Percentiles rank a stretch among this genome's conserved stretches.
Conservation (phyloP, 2,113 vertebrate species). For the Turnix velox region DNA sequence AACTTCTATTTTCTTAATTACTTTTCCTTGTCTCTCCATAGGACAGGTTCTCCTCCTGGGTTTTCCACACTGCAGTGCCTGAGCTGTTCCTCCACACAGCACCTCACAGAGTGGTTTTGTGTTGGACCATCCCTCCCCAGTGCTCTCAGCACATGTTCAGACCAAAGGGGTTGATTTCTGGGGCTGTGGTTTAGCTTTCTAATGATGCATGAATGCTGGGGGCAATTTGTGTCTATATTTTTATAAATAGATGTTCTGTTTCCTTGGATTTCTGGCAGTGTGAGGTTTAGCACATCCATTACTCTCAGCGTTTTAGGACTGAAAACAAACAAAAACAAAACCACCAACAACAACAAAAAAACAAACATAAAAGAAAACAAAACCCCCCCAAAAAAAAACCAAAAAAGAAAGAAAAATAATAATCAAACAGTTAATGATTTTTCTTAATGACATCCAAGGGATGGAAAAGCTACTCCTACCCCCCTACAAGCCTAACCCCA, state of each 20-base stretch:
- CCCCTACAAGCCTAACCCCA: too few relatives aligned
- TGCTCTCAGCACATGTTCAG: neutral
- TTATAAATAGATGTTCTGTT: neutral
- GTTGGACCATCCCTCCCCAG: fast-evolving
- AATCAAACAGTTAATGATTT: neutral
- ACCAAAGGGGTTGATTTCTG: neutral
- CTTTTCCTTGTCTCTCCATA: fast-evolving
- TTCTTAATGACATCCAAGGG: neutral
- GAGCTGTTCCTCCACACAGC: neutral
- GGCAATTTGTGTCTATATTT: neutral
- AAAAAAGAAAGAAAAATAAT: neutral
- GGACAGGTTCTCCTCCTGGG: neutral
- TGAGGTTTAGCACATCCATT: neutral
- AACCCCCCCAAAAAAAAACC: too few relatives aligned
- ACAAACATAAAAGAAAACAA: too few relatives aligned
- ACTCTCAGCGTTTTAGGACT: neutral
- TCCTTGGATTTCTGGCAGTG: neutral
- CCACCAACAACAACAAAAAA: too few relatives aligned
- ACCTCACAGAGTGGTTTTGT: neutral
- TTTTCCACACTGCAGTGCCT: neutral
- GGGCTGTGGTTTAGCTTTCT: neutral
- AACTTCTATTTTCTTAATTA: neutral
- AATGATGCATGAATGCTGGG: neutral
- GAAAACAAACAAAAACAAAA: neutral
- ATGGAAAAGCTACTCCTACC: neutral